Base-by-base conservation (phyloP, 2,113 vertebrate species). In the Sylvietta virens region DNA sequence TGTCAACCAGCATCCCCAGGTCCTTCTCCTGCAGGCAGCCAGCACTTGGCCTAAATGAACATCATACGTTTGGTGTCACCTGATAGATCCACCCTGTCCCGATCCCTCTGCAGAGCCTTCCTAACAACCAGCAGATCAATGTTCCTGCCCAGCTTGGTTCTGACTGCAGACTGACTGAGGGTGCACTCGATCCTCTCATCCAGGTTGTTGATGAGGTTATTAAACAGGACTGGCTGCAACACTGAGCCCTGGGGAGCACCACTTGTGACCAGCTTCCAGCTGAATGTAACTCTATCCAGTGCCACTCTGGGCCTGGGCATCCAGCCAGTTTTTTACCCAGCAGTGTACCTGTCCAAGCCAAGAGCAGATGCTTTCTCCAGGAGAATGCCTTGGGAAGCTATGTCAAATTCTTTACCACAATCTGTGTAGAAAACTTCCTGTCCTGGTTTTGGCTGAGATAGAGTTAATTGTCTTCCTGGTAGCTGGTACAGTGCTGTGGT, bases 111-210 rank as follows among this genome's bases (percentile, higher is more conserved):
- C 21, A 76, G 74, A 69, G 18, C n/a, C n/a, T 58, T 33, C 50
- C 37, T 6, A 1, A 16, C 8, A 57, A 28, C 9, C 48, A 62
- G 37, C 42, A 69, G 27, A 67, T 27, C 56, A 54, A 17, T 26
- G 17, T 39, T 56, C 12, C 45, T 15, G 21, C 31, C 23, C 40
- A 61, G 0, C 21, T 54, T 56, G 24, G 21, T 77, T 13, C 21
- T 64, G 27, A 10, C 50, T 77, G 23, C 44, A 64, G 21, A 22
- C 10, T 53, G 23, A 13, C 6, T 77, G 71, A 61, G 40, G 5
- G 3, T 56, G 13, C 28, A 7, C 13, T 65, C 0, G 0, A 44
- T 72, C 28, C 12, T 40, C 27, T 76, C 0, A 0, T 39, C n/a
- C 57, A 27, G 51, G 44, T 10, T 57, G 42, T 35, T n/a, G 40